These are phyloP conservation scores for Brachycybe producta DNA, from an alignment of 2,888 invertebrate genomes.

Conservation along the genomic window DNA sequence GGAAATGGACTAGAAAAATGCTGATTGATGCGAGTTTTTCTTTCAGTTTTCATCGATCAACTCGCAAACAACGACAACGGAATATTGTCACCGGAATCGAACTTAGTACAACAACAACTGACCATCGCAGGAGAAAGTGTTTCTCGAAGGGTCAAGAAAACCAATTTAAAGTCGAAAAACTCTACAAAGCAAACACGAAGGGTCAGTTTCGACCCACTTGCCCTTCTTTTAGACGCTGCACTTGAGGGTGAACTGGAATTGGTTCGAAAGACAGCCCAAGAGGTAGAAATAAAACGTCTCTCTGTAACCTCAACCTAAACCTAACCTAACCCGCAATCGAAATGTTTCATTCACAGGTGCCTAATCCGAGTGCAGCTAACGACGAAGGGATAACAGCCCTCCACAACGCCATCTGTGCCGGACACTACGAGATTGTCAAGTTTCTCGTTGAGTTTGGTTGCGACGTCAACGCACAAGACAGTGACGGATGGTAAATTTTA, in stretches of 20 bases:
- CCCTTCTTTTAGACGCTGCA: conserved; percentile 88
- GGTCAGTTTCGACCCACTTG: conserved; percentile 95
- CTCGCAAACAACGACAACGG: no score
- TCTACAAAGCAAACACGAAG: conserved; percentile 41
- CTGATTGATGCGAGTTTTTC: no score
- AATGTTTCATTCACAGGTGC: conserved; percentile 47
- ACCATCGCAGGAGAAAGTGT: no score
- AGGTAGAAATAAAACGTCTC: no score
- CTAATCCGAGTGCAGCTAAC: conserved; percentile 92
- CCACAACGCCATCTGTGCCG: conserved; percentile 98
- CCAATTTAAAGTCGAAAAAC: conserved; percentile 52
- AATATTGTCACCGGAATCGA: no score
- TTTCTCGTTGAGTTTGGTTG: conserved; percentile 95
- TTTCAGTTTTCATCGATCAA: no score
- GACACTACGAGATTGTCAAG: conserved; percentile 94
- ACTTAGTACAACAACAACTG: no score
- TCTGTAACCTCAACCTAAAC: no score
- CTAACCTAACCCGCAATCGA: no score
- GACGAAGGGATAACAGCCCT: conserved; percentile 99
- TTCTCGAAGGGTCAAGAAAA: conserved; percentile 40
- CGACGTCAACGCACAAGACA: conserved; percentile 98
- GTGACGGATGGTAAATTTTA: conserved; percentile 72
- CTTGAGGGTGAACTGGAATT: conserved; percentile 95
- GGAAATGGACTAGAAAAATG: no score
- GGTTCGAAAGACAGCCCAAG: conserved; percentile 82